Evolutionary conservation across 2,888 invertebrate species (phyloP).

Genomic region (Cosmia pyralina): DNA sequence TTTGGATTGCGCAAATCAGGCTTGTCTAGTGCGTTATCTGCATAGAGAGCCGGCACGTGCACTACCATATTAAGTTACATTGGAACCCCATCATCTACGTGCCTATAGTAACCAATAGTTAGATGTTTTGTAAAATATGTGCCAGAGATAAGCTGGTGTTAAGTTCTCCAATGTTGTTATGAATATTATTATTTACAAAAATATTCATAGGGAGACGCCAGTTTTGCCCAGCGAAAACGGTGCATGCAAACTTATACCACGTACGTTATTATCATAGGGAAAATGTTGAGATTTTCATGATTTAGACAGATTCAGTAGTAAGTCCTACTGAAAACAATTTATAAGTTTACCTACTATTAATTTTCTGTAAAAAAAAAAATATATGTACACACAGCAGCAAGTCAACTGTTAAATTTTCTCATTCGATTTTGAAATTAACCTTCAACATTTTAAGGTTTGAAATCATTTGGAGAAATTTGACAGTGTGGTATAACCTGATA

Average conservation of each 20-base stretch:
- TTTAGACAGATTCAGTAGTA: no score
- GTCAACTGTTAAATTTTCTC: no score
- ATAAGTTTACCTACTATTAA: not conserved
- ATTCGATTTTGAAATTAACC: no score
- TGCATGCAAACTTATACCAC: no score
- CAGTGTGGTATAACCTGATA: no score
- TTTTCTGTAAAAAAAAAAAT: no score
- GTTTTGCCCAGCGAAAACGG: not conserved
- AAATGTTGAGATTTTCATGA: not conserved
- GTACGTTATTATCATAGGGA: no score
- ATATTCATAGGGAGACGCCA: not conserved
- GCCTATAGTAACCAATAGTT: not conserved
- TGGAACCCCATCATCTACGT: constrained; percentile 16
- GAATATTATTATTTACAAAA: not conserved
- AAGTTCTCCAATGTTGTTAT: constrained; percentile 10
- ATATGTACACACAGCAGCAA: no score
- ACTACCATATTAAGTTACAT: constrained; percentile 33
- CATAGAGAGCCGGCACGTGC: constrained; percentile 40
- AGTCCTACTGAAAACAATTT: not conserved
- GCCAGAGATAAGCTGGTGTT: constrained; percentile 32
- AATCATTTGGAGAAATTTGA: no score
- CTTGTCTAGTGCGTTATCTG: constrained; percentile 25
- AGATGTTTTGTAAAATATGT: constrained; percentile 40
- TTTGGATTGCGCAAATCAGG: constrained; percentile 11
- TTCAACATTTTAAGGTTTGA: no score